Evolutionary conservation across 1,140 invertebrate species (phyloP).

Genomic region (Monochamus saltuarius): DNA sequence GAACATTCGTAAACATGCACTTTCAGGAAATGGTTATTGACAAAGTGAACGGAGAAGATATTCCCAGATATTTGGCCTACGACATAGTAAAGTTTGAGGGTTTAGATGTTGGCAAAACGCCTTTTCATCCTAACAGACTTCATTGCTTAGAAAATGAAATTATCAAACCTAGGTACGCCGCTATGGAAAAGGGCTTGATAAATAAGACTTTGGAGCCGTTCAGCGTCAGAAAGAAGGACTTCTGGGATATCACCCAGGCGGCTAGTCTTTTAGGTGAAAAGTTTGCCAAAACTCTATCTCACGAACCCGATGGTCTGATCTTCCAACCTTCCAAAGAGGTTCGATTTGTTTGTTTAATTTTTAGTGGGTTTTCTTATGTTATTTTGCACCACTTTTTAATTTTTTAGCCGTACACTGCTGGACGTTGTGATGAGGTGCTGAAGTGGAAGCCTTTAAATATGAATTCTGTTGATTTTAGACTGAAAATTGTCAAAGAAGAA

Average conservation of each 20-base stretch:
- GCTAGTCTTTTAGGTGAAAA: conserved; percentile 77
- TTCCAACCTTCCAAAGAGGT: conserved; percentile 90
- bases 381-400: too few species aligned
- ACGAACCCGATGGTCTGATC: conserved; percentile 97
- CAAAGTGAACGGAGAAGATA: conserved; percentile 69
- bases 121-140: conserved; percentile 76
- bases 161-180: conserved; percentile 67
- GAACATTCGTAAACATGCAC: too few species aligned
- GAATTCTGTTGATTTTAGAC: conserved; percentile 94
- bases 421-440: conserved; percentile 79
- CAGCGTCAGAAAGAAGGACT: conserved; percentile 83
- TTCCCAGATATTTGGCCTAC: conserved; percentile 92
- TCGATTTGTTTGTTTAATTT: conserved; percentile 23
- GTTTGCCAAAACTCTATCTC: conserved; percentile 80
- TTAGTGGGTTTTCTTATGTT: neutral
- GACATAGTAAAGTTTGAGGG: conserved; percentile 88
- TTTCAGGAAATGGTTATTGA: conserved; percentile 93
- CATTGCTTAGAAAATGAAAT: conserved; percentile 75
- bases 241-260: conserved; percentile 78
- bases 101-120: conserved; percentile 73
- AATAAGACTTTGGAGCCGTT: conserved; percentile 81
- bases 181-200: conserved; percentile 74
- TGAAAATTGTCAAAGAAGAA: conserved; percentile 76
- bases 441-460: conserved; percentile 96
- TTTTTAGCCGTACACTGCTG: conserved; percentile 77